Evolutionary conservation across 2,113 vertebrate species (phyloP).

Genomic region (Mesocricetus auratus): DNA sequence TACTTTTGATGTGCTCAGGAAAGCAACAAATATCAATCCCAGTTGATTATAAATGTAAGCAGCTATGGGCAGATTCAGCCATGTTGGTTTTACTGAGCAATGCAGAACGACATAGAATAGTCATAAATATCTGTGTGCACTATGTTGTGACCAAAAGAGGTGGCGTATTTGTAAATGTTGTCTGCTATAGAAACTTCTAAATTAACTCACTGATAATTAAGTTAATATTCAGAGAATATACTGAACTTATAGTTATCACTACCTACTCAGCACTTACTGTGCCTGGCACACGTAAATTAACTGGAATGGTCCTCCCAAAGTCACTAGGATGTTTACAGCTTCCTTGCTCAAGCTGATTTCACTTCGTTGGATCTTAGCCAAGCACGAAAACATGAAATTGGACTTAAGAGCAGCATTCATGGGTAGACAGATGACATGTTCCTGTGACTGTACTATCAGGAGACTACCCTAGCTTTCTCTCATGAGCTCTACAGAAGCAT

Average conservation of each 20-base stretch:
- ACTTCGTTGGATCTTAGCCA: neutral
- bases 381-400: neutral
- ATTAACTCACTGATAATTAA: neutral
- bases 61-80: neutral
- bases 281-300: neutral
- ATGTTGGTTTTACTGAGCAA: neutral
- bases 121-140: neutral
- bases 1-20: neutral
- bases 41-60: neutral
- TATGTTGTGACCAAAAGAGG: neutral
- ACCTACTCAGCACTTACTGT: neutral
- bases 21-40: neutral
- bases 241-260: neutral
- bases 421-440: neutral
- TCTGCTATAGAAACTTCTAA: neutral
- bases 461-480: neutral
- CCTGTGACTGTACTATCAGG: neutral
- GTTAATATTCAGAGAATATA: neutral
- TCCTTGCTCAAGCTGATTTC: neutral
- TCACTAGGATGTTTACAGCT: neutral
- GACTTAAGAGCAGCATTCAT: neutral
- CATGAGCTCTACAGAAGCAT: neutral
- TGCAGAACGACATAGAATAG: neutral
- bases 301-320: neutral
- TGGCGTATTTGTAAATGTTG: neutral